A percentile compares a stretch with the other conserved stretches of the same genome.
phyloP scores from a whole-genome alignment of 2,797 vertebrate species.

The Melanogrammus aeglefinus region DNA sequence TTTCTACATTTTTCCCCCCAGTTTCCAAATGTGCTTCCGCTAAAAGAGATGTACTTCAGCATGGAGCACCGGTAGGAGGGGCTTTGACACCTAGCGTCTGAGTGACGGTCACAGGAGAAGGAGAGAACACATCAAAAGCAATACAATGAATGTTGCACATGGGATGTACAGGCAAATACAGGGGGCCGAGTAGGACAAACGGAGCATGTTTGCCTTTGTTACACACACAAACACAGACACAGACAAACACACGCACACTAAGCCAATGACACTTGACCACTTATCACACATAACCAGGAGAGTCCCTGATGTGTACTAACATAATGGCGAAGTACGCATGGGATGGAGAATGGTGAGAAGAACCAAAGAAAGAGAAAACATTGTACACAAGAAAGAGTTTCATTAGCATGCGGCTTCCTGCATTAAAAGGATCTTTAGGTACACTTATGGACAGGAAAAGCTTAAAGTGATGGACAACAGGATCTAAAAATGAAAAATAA shows the following conservation, averaged over 20 bases:
- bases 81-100: slow-evolving; percentile 46
- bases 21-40: neutral
- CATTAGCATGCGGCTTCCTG: slow-evolving; percentile 71
- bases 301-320: slow-evolving; percentile 68
- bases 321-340: slow-evolving; percentile 68
- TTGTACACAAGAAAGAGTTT: slow-evolving; percentile 54
- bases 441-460: slow-evolving; percentile 53
- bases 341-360: slow-evolving; percentile 66
- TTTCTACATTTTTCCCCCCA: too few species aligned
- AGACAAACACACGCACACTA: slow-evolving; percentile 60
- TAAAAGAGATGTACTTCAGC: neutral
- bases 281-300: slow-evolving; percentile 70
- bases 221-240: slow-evolving; percentile 30
- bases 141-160: slow-evolving; percentile 70
- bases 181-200: slow-evolving; percentile 2
- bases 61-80: slow-evolving; percentile 16
- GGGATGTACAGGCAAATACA: slow-evolving; percentile 66
- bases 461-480: neutral
- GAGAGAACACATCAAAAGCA: slow-evolving; percentile 72
- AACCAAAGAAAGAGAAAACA: slow-evolving; percentile 38
- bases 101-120: slow-evolving; percentile 56
- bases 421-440: slow-evolving; percentile 31
- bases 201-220: slow-evolving; percentile 55
- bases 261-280: slow-evolving; percentile 71
- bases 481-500: neutral